Conservation (phyloP, 2,113 vertebrate species). For the Albula goreensis region DNA sequence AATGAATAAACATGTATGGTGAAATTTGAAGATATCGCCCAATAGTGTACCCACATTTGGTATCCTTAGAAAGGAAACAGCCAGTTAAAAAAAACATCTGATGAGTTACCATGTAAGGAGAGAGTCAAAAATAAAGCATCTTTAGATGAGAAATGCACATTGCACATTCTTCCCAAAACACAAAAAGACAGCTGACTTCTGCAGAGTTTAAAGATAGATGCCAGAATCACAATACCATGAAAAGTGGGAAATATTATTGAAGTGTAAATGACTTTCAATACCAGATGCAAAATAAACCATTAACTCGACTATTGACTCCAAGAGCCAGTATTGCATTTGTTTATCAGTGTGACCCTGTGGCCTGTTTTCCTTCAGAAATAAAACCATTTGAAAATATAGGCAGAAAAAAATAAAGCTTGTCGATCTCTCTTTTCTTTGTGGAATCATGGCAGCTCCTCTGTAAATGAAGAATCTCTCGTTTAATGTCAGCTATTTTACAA, state of each 20-base stretch:
- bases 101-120: neutral
- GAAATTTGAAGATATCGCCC: neutral
- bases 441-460: too few species aligned
- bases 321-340: too few species aligned
- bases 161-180: neutral
- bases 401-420: too few species aligned
- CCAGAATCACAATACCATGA: neutral
- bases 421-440: too few species aligned
- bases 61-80: neutral
- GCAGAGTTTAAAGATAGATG: neutral
- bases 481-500: too few species aligned
- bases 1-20: neutral
- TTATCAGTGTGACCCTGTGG: too few species aligned
- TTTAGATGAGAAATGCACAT: constrained; percentile 1
- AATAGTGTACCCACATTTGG: constrained; percentile 11
- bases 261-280: constrained; percentile 1
- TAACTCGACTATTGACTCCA: too few species aligned
- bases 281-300: neutral
- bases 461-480: too few species aligned
- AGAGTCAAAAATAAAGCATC: constrained; percentile 1
- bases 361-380: too few species aligned
- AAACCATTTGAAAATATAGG: too few species aligned
- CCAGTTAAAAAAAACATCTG: neutral
- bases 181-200: neutral
- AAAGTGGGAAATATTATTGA: neutral